Evolutionary conservation across 2,797 vertebrate species (phyloP).

Genomic region (Chelmon rostratus): DNA sequence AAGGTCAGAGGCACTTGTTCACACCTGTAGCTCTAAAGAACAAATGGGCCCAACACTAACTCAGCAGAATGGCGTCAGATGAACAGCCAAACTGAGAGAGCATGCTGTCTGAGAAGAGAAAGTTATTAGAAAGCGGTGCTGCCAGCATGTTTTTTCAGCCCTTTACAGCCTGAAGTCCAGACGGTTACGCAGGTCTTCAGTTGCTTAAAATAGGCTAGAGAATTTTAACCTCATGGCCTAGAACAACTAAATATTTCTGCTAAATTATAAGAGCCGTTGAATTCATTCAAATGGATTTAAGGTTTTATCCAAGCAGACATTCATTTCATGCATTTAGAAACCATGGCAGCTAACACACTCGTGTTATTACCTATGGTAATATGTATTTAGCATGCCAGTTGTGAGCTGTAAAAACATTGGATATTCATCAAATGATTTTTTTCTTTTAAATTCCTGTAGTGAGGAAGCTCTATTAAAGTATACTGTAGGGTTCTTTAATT

Average conservation of each 20-base stretch:
- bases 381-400: not conserved
- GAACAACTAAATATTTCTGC: not conserved
- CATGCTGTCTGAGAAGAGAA: not conserved
- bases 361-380: not conserved
- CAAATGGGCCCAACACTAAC: conserved; percentile 58
- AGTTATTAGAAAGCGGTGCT: conserved; percentile 32
- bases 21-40: conserved; percentile 61
- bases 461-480: not conserved
- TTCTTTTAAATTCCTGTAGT: not conserved
- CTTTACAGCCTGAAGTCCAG: conserved; percentile 51
- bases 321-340: conserved; percentile 1
- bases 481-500: not conserved
- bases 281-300: not conserved
- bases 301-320: not conserved
- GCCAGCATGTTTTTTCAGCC: conserved; percentile 15
- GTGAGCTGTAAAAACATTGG: not conserved
- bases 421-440: not conserved
- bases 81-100: conserved; percentile 20
- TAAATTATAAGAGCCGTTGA: not conserved
- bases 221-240: conserved; percentile 22
- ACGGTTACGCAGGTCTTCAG: conserved; percentile 26
- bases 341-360: not conserved
- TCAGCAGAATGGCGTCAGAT: conserved; percentile 41
- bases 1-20: conserved; percentile 58
- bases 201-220: not conserved